Conservation (phyloP, 2,797 vertebrate species). For the Sandelia bainsii region DNA sequence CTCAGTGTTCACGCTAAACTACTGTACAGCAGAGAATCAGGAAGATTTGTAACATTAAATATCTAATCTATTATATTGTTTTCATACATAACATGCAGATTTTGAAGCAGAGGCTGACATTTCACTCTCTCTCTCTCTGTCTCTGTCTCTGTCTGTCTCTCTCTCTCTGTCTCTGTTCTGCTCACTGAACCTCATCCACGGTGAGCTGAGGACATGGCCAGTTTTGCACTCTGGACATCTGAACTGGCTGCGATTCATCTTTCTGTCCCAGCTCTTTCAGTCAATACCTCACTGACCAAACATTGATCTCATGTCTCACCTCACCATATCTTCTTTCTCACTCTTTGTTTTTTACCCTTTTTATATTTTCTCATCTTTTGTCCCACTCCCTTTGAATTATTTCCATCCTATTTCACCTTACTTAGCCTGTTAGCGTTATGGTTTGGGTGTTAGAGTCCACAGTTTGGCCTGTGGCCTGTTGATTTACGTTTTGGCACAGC, state of each 20-base stretch:
- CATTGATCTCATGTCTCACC: too few species aligned
- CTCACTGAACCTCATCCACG: background rate
- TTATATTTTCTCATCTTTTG: background rate
- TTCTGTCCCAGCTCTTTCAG: background rate
- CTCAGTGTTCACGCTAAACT: too few species aligned
- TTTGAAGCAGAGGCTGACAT: background rate
- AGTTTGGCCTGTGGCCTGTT: constrained; percentile 15
- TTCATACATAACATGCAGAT: background rate
- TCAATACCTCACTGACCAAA: background rate
- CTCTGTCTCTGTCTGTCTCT: background rate
- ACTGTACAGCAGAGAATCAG: background rate
- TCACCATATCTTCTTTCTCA: background rate
- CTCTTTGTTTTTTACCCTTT: background rate
- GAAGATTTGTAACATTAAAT: too few species aligned
- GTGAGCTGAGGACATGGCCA: constrained; percentile 2
- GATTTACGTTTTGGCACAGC: constrained; percentile 1
- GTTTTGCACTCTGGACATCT: background rate
- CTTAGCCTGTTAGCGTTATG: background rate
- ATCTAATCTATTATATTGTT: too few species aligned
- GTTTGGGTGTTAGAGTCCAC: background rate
- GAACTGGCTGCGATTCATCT: background rate
- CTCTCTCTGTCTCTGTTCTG: background rate
- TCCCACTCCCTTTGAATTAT: fast-evolving
- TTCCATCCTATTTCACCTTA: background rate
- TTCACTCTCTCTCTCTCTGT: too few species aligned